Conservation (phyloP, 2,888 invertebrate genomes). For the Theretra japonica region DNA sequence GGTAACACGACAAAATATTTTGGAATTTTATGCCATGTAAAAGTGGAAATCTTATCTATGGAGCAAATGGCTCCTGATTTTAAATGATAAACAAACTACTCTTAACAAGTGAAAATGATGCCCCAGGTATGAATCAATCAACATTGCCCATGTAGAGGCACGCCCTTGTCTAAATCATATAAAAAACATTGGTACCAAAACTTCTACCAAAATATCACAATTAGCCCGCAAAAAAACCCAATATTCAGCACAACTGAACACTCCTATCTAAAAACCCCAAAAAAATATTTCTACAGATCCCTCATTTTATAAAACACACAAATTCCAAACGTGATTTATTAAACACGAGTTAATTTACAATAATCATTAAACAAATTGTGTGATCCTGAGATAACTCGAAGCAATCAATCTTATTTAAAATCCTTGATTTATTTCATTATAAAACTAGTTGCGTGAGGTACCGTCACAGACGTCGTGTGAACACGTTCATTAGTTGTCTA, state of each 20-base stretch:
- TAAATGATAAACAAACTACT: no score
- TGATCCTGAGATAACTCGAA: conserved; percentile 9
- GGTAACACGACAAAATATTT: background rate
- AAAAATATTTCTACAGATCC: background rate
- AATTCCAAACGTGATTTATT: conserved; percentile 13
- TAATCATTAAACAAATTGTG: conserved; percentile 5
- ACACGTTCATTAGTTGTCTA: background rate
- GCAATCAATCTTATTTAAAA: conserved; percentile 23
- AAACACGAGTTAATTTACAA: background rate
- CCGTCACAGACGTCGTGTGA: background rate
- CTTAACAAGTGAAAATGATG: no score
- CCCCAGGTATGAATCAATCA: no score
- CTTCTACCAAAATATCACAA: no score
- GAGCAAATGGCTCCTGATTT: no score
- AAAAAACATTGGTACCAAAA: no score
- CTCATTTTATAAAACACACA: background rate
- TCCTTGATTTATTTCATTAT: conserved; percentile 23
- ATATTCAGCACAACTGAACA: no score
- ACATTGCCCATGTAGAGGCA: no score
- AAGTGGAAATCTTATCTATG: no score
- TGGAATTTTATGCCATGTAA: no score
- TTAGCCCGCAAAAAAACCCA: no score
- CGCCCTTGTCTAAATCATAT: no score
- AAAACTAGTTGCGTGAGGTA: conserved; percentile 4
- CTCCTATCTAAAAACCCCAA: background rate